Conservation (phyloP, 2,797 vertebrate species). For the Oreochromis grahami region DNA sequence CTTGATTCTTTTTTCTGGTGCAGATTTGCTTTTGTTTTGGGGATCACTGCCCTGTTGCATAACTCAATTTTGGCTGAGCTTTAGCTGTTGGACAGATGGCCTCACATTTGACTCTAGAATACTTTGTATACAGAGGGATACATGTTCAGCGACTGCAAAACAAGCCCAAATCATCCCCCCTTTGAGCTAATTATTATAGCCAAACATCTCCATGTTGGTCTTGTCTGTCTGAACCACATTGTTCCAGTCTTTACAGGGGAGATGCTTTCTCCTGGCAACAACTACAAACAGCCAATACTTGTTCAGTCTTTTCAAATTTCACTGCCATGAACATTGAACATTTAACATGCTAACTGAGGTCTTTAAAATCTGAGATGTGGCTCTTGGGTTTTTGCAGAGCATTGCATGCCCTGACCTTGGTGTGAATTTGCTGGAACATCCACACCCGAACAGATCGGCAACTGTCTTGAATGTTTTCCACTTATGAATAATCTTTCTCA, state of each 20-base stretch:
- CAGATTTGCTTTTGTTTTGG: background rate
- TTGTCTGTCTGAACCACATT: background rate
- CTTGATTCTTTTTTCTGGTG: background rate
- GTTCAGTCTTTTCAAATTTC: background rate
- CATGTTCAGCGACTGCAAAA: rapidly evolving
- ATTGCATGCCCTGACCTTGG: background rate
- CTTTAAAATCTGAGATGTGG: background rate
- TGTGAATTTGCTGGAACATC: background rate
- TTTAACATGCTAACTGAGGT: background rate
- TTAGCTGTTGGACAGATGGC: background rate
- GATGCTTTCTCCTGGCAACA: background rate
- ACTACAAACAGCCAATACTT: background rate
- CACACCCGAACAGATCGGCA: rapidly evolving
- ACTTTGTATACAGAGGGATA: background rate
- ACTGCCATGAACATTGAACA: background rate
- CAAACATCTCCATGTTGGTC: background rate
- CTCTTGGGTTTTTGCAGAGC: background rate
- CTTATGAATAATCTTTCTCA: background rate
- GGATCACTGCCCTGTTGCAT: background rate
- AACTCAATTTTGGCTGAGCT: background rate
- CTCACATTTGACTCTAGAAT: background rate
- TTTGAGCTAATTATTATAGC: background rate
- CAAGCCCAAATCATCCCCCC: background rate
- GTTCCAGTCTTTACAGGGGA: background rate
- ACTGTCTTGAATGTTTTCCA: background rate